Conservation (phyloP, 2,797 vertebrate species). For the Sebastes cheni region DNA sequence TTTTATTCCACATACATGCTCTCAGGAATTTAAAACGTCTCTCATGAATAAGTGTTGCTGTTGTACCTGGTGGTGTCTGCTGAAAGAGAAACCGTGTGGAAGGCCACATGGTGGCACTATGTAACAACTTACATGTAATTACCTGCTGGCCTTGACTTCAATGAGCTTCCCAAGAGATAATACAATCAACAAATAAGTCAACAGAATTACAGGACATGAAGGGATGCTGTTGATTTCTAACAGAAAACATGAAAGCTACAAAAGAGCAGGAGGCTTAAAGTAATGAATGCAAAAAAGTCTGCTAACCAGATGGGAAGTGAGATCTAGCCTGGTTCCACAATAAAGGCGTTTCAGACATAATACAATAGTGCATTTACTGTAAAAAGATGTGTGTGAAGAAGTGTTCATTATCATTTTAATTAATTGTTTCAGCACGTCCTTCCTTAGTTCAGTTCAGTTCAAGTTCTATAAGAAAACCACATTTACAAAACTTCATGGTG, state of each 20-base stretch:
- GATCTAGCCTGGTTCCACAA: not conserved
- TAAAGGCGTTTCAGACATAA: fast-evolving
- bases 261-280: not conserved
- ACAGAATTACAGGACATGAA: not conserved
- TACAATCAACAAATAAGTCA: not conserved
- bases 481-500: not conserved
- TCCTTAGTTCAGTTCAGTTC: not conserved
- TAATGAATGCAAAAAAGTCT: not conserved
- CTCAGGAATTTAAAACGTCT: not conserved
- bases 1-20: not conserved
- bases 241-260: not conserved
- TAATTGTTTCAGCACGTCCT: not conserved
- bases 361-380: not conserved
- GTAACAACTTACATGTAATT: constrained; percentile 5
- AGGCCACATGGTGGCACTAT: constrained; percentile 64
- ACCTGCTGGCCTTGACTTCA: not conserved
- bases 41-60: not conserved
- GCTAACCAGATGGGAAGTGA: not conserved
- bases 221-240: not conserved
- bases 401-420: not conserved
- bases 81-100: not conserved
- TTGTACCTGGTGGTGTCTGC: not conserved
- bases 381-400: not conserved
- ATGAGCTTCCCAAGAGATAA: not conserved
- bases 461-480: not conserved